A percentile compares a stretch with the other conserved stretches of the same genome.
Conservation (phyloP, 2,113 vertebrate genomes). For the Motacilla alba region DNA sequence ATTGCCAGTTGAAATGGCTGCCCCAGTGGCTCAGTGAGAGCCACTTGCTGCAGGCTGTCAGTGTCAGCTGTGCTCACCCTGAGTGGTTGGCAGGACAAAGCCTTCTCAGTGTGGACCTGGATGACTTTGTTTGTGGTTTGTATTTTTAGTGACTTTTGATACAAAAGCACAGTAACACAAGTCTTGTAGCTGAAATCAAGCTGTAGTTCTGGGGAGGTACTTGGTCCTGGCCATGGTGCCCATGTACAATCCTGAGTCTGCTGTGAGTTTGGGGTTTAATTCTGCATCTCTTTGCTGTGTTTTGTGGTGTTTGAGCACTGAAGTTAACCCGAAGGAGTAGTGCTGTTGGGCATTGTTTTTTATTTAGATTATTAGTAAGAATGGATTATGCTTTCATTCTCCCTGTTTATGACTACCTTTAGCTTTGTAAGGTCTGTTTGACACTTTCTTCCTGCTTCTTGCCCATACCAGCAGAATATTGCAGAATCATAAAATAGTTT, state of each 20-base stretch:
- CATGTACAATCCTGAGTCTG: neutral
- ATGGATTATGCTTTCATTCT: neutral
- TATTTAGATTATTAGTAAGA: neutral
- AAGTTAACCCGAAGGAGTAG: neutral
- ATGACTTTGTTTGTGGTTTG: constrained; percentile 81
- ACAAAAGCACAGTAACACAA: neutral
- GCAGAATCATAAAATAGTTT: neutral
- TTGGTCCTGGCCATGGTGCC: neutral
- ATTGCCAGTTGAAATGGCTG: constrained; percentile 82
- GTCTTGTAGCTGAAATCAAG: neutral
- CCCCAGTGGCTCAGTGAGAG: constrained; percentile 72
- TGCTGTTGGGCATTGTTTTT: neutral
- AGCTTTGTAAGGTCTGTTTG: neutral
- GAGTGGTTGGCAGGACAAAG: constrained; percentile 75
- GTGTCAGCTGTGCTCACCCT: constrained; percentile 76
- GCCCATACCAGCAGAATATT: neutral
- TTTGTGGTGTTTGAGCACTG: neutral
- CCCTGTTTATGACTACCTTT: neutral
- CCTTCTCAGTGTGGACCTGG: constrained; percentile 74
- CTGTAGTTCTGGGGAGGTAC: neutral
- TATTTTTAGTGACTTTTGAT: constrained; percentile 27
- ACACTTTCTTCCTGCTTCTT: neutral
- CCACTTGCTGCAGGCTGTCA: constrained; percentile 64
- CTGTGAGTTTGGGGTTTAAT: neutral
- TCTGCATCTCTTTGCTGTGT: neutral